Evolutionary conservation across 2,113 vertebrate species (phyloP).

Genomic region (Eubucco bourcierii): DNA sequence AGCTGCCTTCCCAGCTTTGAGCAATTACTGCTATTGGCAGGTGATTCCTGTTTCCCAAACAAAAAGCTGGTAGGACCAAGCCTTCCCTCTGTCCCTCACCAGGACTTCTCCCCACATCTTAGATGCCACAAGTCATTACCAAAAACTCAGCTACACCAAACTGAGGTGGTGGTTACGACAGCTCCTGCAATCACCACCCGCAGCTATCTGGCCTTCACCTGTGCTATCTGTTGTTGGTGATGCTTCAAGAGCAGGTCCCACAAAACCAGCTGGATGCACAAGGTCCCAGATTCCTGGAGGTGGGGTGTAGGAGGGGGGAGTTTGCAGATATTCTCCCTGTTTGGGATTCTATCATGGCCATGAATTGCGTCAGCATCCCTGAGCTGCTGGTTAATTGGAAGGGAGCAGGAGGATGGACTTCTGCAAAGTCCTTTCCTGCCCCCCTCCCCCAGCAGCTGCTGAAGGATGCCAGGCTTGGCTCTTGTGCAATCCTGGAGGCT

Average conservation of each 20-base stretch:
- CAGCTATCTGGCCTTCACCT: neutral
- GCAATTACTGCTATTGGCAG: neutral
- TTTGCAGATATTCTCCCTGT: neutral
- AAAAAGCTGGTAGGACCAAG: neutral
- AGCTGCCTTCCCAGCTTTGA: no score
- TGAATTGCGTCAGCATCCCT: neutral
- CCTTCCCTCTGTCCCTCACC: neutral
- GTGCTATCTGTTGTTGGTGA: neutral
- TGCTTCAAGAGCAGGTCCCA: neutral
- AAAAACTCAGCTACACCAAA: neutral
- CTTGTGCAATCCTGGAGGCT: constrained; percentile 3
- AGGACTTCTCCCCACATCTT: neutral
- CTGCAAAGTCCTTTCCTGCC: neutral
- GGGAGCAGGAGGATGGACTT: neutral
- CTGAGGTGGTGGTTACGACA: fast-evolving
- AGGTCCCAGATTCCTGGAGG: fast-evolving
- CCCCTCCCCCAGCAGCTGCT: fast-evolving
- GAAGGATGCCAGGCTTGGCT: neutral
- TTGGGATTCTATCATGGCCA: neutral
- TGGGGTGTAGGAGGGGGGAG: no score
- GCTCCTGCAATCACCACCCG: fast-evolving
- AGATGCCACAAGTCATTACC: neutral
- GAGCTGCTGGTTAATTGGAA: fast-evolving
- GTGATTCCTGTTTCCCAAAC: neutral
- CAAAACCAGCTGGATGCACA: neutral